Evolutionary conservation across 2,113 vertebrate species (phyloP), one percentile per base, ranked within the genome.

Genomic region (Bufo bufo): DNA sequence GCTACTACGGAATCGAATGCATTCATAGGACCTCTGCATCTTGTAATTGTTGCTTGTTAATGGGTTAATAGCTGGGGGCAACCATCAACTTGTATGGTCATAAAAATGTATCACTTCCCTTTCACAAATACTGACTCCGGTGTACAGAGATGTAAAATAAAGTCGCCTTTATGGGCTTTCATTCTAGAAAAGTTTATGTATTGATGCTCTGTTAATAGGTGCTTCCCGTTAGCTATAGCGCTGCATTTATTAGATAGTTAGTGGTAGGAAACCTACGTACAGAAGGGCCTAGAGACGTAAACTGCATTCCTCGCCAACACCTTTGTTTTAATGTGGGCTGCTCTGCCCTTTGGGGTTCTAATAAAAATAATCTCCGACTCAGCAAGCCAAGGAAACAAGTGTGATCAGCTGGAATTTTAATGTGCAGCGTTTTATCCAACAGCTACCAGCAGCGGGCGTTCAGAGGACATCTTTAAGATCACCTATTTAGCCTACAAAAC

Each of bases 401-500:
- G 85, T 43, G 85, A 78, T 86, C 85, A 79, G 74, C 50, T 66
- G 85, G 85, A 86, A 79, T 86, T 86, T 79, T 87, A 71, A 87
- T 87, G 85, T 80, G 77, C 77, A 63, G 65, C 77, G 58, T 81
- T 87, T 80, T 65, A 87, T 71, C 85, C 77, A 72, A 81, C 85
- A 87, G 77, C 77, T 80, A 81, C 63, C 75, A 80, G 80, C 85
- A 80, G 58, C 85, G 54, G 63, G 45, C 54, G 72, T 72, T 74
- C 33, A 61, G 43, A 82, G 12, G n/a, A 74, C 83, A 85, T 80
- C 77, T 58, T 56, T 65, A 43, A 66, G 85, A 79, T 87, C 85
- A 80, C 77, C 77, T 87, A 58, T 72, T 71, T 33, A 54, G 85
- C 54, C 61, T 65, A 50, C n/a, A 80, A 47, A 59, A 61, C 23